Conservation (phyloP, 2,888 invertebrate species). For the Physocephala rufipes region DNA sequence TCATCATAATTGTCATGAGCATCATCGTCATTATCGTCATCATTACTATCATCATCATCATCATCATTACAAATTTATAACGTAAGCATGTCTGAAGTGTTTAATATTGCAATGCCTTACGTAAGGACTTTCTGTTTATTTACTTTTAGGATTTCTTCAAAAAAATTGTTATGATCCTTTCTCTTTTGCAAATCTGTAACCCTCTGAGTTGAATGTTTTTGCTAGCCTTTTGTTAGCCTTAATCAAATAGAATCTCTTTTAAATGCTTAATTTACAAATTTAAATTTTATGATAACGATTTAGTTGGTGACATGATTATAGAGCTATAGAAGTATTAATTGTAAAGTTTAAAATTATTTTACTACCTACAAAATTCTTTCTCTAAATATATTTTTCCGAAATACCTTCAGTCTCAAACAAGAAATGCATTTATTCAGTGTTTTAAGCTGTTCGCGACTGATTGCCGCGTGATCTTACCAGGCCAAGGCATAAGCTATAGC, state of each 20-base stretch:
- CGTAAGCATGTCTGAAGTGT: constrained; percentile 30
- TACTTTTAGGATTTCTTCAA: constrained; percentile 20
- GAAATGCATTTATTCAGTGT: constrained; percentile 21
- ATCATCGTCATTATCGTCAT: background rate
- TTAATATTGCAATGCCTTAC: too few species aligned
- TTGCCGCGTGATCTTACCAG: constrained; percentile 40
- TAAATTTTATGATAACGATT: background rate
- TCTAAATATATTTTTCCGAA: background rate
- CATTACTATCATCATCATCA: background rate
- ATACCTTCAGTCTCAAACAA: constrained; percentile 22
- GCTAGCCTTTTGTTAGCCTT: background rate
- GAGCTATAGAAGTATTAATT: background rate
- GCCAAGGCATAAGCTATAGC: constrained; percentile 41
- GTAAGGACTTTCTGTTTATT: background rate
- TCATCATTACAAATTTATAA: background rate
- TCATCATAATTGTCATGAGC: too few species aligned
- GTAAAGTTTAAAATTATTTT: background rate
- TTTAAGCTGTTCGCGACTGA: background rate
- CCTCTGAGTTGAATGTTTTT: constrained; percentile 3
- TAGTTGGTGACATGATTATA: background rate
- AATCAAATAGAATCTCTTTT: background rate
- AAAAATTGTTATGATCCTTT: background rate
- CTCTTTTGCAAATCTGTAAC: background rate
- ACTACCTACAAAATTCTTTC: background rate
- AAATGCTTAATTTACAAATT: background rate